These are phyloP conservation scores for Leptestheria dahalacensis DNA, from an alignment of 1,140 invertebrate genomes.

Conservation along the genomic window DNA sequence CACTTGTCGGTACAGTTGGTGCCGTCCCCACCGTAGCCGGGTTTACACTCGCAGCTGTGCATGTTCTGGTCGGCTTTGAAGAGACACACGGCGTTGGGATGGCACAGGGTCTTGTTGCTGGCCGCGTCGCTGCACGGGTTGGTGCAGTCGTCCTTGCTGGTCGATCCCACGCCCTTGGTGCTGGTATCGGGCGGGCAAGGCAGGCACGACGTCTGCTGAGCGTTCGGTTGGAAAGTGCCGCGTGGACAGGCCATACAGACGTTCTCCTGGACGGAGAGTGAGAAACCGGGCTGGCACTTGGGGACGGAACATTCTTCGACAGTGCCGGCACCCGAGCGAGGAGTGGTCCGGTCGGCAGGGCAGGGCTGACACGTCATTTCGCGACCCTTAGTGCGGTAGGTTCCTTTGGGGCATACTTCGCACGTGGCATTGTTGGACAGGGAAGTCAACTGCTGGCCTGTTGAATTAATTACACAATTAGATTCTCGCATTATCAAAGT, in stretches of 20 bases:
- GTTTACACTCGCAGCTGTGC: slow-evolving; percentile 85
- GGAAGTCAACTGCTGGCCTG: slow-evolving; percentile 56
- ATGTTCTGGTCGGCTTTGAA: slow-evolving; percentile 67
- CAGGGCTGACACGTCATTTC: slow-evolving; percentile 77
- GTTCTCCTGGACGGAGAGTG: slow-evolving; percentile 36
- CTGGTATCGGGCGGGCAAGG: slow-evolving; percentile 84
- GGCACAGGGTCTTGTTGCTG: slow-evolving; percentile 68
- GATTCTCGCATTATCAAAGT: neutral
- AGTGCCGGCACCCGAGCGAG: slow-evolving; percentile 58
- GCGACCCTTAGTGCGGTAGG: slow-evolving; percentile 71
- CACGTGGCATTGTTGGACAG: slow-evolving; percentile 49
- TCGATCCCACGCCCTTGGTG: slow-evolving; percentile 61
- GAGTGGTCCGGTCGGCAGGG: slow-evolving; percentile 75
- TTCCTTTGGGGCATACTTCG: slow-evolving; percentile 78
- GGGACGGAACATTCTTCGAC: slow-evolving; percentile 83
- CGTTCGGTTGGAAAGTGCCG: slow-evolving; percentile 81
- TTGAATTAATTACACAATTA: slow-evolving; percentile 22
- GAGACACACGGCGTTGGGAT: slow-evolving; percentile 74
- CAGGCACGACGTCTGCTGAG: slow-evolving; percentile 74
- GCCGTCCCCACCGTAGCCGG: slow-evolving; percentile 80
- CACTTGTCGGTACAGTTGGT: slow-evolving; percentile 59
- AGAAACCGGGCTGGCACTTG: slow-evolving; percentile 56
- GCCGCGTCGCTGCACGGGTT: slow-evolving; percentile 73
- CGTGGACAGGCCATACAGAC: slow-evolving; percentile 76
- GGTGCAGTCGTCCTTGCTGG: slow-evolving; percentile 61